Conservation (phyloP, 2,888 invertebrate genomes). For the Eledone cirrhosa region DNA sequence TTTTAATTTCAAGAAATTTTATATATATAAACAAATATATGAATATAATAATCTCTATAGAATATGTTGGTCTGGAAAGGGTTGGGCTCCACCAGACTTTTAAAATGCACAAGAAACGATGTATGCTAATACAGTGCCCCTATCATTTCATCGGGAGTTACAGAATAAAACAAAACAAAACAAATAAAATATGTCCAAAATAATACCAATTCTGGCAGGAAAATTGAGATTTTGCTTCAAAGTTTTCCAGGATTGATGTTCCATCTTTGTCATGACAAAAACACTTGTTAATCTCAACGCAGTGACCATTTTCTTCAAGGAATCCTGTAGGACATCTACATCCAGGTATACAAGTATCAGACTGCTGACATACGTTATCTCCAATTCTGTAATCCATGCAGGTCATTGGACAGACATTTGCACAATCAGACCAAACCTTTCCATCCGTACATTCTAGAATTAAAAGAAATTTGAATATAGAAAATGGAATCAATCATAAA, state of each 20-base stretch:
- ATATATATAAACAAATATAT: no score
- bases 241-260: constrained; percentile 10
- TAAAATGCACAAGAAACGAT: no score
- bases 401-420: constrained; percentile 38
- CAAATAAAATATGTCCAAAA: background rate
- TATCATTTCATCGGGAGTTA: no score
- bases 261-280: constrained; percentile 36
- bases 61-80: background rate
- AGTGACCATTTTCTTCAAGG: constrained; percentile 34
- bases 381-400: constrained; percentile 36
- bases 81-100: no score
- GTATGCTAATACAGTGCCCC: no score
- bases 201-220: constrained; percentile 11
- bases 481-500: no score
- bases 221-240: constrained; percentile 14
- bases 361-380: constrained; percentile 33
- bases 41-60: background rate
- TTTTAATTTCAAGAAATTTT: no score
- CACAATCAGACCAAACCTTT: constrained; percentile 38
- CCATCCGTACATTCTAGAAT: constrained; percentile 22
- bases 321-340: constrained; percentile 37
- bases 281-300: constrained; percentile 35
- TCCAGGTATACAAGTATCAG: constrained; percentile 37
- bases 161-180: background rate
- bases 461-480: background rate